These are phyloP conservation scores for Drosophila borborema DNA, from an alignment of 2,888 invertebrate species.

Conservation along the genomic window DNA sequence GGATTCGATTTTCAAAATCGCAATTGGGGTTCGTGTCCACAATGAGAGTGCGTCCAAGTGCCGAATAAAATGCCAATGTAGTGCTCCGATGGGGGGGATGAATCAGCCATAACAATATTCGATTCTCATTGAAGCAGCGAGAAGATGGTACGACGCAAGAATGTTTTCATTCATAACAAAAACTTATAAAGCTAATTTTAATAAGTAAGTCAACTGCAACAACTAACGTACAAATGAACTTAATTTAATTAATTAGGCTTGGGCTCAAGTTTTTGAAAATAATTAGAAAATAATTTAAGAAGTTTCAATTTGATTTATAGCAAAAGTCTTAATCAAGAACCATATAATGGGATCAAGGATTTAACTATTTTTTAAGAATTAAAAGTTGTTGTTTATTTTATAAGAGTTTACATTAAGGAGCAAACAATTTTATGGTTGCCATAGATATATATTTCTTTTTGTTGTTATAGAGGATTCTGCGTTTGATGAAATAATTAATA, in stretches of 20 bases:
- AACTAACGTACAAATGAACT: background rate
- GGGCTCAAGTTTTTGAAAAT: background rate
- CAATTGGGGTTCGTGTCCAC: conserved; percentile 18
- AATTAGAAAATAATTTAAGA: no score
- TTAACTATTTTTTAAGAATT: no score
- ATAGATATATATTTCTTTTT: background rate
- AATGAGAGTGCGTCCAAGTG: conserved; percentile 42
- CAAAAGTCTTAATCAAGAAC: background rate
- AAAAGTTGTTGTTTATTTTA: background rate
- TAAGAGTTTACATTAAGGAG: background rate
- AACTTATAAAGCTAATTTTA: background rate
- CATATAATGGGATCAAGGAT: background rate
- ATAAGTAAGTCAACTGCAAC: background rate
- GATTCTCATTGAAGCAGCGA: background rate
- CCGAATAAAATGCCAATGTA: conserved; percentile 53
- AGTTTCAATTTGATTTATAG: background rate
- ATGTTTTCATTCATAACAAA: background rate
- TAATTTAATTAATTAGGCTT: no score
- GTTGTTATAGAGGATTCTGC: background rate
- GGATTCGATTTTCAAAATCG: conserved; percentile 16
- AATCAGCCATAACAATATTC: conserved; percentile 4
- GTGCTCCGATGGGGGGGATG: conserved; percentile 16
- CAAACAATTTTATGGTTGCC: background rate
- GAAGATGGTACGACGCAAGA: background rate
- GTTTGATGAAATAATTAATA: background rate